phyloP scores from a whole-genome alignment of 2,888 invertebrate species.

The Yponomeuta sedellus region DNA sequence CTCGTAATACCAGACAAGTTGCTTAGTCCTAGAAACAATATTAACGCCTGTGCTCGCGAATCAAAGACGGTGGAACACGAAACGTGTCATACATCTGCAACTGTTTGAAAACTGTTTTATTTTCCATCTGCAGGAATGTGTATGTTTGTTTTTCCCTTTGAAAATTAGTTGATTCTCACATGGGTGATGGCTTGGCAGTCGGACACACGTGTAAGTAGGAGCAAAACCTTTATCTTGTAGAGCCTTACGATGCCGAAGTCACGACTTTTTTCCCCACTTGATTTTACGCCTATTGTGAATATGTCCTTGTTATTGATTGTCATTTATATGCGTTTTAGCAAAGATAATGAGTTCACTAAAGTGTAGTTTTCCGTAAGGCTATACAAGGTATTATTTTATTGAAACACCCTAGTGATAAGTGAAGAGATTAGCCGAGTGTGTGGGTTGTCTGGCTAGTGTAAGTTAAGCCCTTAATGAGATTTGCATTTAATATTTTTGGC shows the following conservation, averaged over 20 bases:
- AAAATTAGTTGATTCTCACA: slow-evolving; percentile 67
- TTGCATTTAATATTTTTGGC: slow-evolving; percentile 29
- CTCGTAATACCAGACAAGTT: slow-evolving; percentile 28
- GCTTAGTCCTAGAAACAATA: slow-evolving; percentile 49
- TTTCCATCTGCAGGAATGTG: slow-evolving; percentile 54
- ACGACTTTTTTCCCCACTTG: background rate
- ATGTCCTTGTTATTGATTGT: slow-evolving; percentile 62
- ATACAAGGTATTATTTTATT: background rate
- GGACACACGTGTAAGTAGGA: slow-evolving; percentile 69
- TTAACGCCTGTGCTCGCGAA: slow-evolving; percentile 39
- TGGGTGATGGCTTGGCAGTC: slow-evolving; percentile 77
- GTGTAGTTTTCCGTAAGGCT: background rate
- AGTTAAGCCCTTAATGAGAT: slow-evolving; percentile 35
- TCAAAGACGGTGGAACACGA: slow-evolving; percentile 46
- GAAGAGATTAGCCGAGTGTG: slow-evolving; percentile 18
- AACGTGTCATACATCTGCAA: slow-evolving; percentile 68
- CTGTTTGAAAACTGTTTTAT: slow-evolving; percentile 60
- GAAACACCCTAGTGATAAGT: background rate
- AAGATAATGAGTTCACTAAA: background rate
- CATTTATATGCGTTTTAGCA: slow-evolving; percentile 46
- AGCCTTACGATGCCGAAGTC: background rate
- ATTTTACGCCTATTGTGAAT: slow-evolving; percentile 27
- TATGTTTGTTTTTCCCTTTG: slow-evolving; percentile 58
- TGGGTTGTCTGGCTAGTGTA: slow-evolving; percentile 25
- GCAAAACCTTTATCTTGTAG: slow-evolving; percentile 4